Evolutionary conservation across 2,113 vertebrate species (phyloP).

Genomic region (Poeciliopsis prolifica): DNA sequence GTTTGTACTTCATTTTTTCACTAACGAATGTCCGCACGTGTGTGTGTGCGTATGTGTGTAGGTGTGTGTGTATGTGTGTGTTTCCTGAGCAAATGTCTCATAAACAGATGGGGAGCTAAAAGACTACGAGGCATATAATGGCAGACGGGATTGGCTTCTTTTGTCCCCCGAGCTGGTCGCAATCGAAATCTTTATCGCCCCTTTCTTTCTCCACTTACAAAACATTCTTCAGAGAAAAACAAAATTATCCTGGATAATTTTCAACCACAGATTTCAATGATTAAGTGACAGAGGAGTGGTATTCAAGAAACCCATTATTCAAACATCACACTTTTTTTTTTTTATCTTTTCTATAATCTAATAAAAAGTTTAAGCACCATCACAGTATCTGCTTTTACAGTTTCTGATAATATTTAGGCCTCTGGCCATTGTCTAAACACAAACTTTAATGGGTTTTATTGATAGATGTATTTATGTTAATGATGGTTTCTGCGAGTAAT

Average conservation of each 20-base stretch:
- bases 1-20: conserved; percentile 36
- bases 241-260: no score
- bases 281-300: neutral
- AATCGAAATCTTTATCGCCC: conserved; percentile 12
- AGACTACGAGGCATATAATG: conserved; percentile 81
- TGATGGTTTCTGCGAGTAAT: no score
- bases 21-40: neutral
- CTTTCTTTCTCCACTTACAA: neutral
- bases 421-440: neutral
- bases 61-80: conserved; percentile 8
- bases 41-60: conserved; percentile 8
- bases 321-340: no score
- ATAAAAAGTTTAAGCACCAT: neutral
- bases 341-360: no score
- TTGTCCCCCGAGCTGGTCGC: conserved; percentile 66
- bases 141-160: conserved; percentile 79
- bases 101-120: conserved; percentile 84
- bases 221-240: neutral
- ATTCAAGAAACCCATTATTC: no score
- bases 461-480: neutral
- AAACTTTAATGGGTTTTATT: neutral
- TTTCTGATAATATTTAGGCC: neutral
- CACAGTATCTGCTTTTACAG: neutral
- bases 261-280: neutral
- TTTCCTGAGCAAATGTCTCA: conserved; percentile 65